Conservation (phyloP, 2,113 vertebrate species). For the Fukomys damarensis region DNA sequence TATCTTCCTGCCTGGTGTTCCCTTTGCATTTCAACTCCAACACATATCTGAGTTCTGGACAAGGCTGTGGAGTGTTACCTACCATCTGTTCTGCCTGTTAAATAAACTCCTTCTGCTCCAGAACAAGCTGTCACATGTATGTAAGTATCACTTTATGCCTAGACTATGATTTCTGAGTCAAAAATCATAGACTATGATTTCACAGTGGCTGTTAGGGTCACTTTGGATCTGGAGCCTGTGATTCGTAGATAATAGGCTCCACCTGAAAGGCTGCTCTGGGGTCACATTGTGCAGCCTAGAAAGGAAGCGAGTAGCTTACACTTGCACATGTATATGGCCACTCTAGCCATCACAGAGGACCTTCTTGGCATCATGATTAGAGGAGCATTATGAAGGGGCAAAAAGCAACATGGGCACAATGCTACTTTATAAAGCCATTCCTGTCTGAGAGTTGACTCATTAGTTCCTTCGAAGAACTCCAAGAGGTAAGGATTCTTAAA, state of each 20-base stretch:
- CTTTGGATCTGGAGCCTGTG: background rate
- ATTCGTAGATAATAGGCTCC: background rate
- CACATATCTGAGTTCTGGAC: background rate
- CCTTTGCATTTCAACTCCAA: background rate
- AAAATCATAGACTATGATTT: too few relatives aligned
- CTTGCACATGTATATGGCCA: background rate
- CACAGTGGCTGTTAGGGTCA: background rate
- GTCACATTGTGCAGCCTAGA: background rate
- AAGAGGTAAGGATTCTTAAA: background rate
- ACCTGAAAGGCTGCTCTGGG: background rate
- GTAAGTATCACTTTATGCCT: background rate
- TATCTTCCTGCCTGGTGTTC: background rate
- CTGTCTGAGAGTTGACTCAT: background rate
- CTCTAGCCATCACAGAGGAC: background rate
- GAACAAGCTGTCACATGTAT: fast-evolving
- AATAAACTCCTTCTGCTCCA: conserved; percentile 1
- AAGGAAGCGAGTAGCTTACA: background rate
- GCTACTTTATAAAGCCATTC: background rate
- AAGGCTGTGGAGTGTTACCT: background rate
- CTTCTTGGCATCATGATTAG: background rate
- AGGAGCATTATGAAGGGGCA: background rate
- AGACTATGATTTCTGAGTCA: background rate
- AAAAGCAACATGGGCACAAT: background rate
- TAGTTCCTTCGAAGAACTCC: background rate
- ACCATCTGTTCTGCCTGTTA: background rate